phyloP scores from a whole-genome alignment of 2,888 invertebrate species.

The Mellilla xanthometata region DNA sequence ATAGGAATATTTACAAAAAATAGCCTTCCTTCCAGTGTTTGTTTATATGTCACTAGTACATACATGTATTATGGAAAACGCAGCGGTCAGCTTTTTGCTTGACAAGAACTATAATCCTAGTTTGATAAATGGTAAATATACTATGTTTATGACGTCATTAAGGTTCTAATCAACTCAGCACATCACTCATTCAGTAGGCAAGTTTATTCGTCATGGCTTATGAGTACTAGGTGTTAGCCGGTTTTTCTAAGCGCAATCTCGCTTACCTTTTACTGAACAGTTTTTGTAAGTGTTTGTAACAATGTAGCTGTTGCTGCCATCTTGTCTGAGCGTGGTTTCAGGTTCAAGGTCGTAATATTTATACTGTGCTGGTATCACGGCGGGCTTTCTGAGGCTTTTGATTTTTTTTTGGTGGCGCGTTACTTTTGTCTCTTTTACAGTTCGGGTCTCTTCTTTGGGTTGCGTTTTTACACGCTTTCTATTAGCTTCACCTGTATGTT shows the following conservation, averaged over 20 bases:
- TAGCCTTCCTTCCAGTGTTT: too few species aligned
- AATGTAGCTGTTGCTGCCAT: constrained; percentile 17
- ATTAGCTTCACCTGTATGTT: too few species aligned
- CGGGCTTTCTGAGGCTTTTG: too few species aligned
- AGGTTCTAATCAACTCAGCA: constrained; percentile 34
- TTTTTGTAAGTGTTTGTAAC: constrained; percentile 25
- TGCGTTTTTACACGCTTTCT: too few species aligned
- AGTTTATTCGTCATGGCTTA: constrained; percentile 27
- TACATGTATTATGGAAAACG: not conserved
- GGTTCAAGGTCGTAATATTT: constrained; percentile 28
- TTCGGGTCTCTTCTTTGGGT: too few species aligned
- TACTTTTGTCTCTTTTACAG: too few species aligned
- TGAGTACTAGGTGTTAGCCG: constrained; percentile 24
- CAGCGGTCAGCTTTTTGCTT: not conserved
- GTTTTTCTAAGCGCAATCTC: constrained; percentile 24
- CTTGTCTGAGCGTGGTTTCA: constrained; percentile 14
- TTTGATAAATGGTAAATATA: constrained; percentile 24
- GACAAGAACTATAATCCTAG: not conserved
- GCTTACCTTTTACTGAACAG: constrained; percentile 20
- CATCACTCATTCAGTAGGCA: constrained; percentile 30
- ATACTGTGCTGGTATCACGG: constrained; percentile 3
- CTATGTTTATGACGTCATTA: constrained; percentile 26
- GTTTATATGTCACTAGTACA: too few species aligned
- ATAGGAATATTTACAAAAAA: too few species aligned
- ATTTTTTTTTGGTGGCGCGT: too few species aligned